Evolutionary conservation across 2,113 vertebrate species (phyloP).

Genomic region (Gymnogyps californianus): DNA sequence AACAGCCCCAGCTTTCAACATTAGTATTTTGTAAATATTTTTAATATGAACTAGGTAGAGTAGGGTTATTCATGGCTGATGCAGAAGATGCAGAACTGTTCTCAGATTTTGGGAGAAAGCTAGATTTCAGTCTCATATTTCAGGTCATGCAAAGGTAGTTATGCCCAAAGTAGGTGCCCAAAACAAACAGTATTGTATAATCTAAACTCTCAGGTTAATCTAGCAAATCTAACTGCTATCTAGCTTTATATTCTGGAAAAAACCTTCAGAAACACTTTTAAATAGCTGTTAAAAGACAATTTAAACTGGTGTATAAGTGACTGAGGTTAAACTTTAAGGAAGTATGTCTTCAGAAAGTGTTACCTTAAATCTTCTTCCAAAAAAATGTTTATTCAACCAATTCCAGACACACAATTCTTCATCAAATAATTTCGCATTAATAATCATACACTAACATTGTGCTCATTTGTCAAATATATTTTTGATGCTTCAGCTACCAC

Average conservation of each 20-base stretch:
- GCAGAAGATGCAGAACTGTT: not conserved
- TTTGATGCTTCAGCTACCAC: not conserved
- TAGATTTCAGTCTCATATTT: not conserved
- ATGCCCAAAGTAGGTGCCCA: too few species aligned
- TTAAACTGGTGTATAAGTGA: not conserved
- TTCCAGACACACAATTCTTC: not conserved
- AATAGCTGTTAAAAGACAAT: not conserved
- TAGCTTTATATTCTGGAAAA: not conserved
- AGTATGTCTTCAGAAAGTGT: not conserved
- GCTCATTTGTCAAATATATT: not conserved
- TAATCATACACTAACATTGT: not conserved
- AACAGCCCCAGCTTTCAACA: not conserved
- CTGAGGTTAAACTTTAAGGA: not conserved
- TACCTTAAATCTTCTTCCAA: not conserved
- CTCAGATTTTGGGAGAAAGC: not conserved
- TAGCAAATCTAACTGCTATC: not conserved
- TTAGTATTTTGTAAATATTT: not conserved
- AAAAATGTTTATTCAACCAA: not conserved
- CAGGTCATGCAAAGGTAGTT: not conserved
- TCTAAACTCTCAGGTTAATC: not conserved
- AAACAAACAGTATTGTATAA: not conserved
- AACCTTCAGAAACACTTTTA: not conserved
- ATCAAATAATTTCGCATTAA: not conserved
- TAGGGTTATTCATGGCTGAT: not conserved
- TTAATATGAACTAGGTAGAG: not conserved